Percentiles rank a stretch among this genome's conserved stretches.
These are phyloP conservation scores for Helogale parvula DNA, from an alignment of 2,113 vertebrate genomes.

Conservation along the genomic window DNA sequence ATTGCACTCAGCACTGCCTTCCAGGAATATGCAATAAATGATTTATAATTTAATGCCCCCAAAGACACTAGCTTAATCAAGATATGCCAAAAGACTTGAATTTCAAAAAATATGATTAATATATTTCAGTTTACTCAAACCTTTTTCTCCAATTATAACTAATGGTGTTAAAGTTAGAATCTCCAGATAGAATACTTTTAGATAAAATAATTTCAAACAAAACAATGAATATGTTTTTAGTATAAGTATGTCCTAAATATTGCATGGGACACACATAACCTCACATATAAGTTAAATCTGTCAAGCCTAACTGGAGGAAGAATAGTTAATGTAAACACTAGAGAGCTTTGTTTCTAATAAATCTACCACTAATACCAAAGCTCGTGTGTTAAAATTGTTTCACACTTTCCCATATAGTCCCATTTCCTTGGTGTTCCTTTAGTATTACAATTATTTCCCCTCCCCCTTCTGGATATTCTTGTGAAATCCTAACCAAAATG, in stretches of 20 bases:
- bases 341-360: constrained; percentile 67
- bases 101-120: constrained; percentile 82
- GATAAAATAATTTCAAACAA: neutral
- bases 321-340: constrained; percentile 78
- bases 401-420: constrained; percentile 45
- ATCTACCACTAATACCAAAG: constrained; percentile 72
- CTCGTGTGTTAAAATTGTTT: constrained; percentile 54
- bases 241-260: neutral
- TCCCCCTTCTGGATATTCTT: neutral
- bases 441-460: constrained; percentile 68
- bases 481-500: constrained; percentile 35
- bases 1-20: constrained; percentile 30
- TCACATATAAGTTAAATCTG: neutral
- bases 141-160: constrained; percentile 78
- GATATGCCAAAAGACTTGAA: constrained; percentile 74
- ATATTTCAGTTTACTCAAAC: constrained; percentile 81
- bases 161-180: constrained; percentile 51
- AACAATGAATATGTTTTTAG: neutral
- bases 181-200: neutral
- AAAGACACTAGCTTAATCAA: constrained; percentile 74
- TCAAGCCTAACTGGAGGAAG: neutral
- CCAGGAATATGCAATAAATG: constrained; percentile 35
- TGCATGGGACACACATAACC: neutral
- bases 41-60: constrained; percentile 74
- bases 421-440: constrained; percentile 56